Conservation (phyloP, 2,797 vertebrate genomes). For the Parauchenoglanis ngamensis region DNA sequence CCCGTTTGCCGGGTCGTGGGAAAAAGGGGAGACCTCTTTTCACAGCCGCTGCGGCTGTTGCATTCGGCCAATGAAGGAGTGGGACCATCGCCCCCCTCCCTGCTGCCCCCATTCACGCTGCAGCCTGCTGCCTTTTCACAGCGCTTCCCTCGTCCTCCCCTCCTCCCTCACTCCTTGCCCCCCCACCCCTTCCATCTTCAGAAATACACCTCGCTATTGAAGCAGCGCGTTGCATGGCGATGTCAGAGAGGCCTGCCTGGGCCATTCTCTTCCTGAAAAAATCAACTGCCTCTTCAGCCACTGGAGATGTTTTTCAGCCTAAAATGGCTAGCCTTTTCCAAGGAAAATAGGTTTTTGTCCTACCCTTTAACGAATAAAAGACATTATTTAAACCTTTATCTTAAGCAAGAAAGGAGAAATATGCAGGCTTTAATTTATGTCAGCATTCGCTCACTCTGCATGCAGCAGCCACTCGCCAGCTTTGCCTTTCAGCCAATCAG, state of each 20-base stretch:
- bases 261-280: slow-evolving; percentile 60
- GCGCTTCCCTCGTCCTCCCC: slow-evolving; percentile 55
- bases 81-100: slow-evolving; percentile 55
- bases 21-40: slow-evolving; percentile 92
- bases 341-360: slow-evolving; percentile 40
- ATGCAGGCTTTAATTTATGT: slow-evolving; percentile 74
- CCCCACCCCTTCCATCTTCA: slow-evolving; percentile 68
- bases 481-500: slow-evolving; percentile 61
- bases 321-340: slow-evolving; percentile 42
- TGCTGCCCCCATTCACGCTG: slow-evolving; percentile 67
- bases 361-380: slow-evolving; percentile 42
- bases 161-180: slow-evolving; percentile 27
- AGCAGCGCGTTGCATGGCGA: slow-evolving; percentile 70
- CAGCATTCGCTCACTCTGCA: slow-evolving; percentile 69
- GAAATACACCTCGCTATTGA: slow-evolving; percentile 82
- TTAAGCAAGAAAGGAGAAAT: slow-evolving; percentile 40
- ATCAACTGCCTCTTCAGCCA: slow-evolving; percentile 41
- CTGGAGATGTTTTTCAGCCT: slow-evolving; percentile 38
- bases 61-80: slow-evolving; percentile 84
- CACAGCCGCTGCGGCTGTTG: slow-evolving; percentile 88
- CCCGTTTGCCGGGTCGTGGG: slow-evolving; percentile 84
- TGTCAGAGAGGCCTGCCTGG: slow-evolving; percentile 70
- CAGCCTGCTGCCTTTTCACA: slow-evolving; percentile 81
- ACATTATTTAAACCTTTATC: slow-evolving; percentile 50
- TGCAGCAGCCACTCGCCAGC: slow-evolving; percentile 46